phyloP scores from a whole-genome alignment of 2,113 vertebrate species.

The Calyptomena viridis region DNA sequence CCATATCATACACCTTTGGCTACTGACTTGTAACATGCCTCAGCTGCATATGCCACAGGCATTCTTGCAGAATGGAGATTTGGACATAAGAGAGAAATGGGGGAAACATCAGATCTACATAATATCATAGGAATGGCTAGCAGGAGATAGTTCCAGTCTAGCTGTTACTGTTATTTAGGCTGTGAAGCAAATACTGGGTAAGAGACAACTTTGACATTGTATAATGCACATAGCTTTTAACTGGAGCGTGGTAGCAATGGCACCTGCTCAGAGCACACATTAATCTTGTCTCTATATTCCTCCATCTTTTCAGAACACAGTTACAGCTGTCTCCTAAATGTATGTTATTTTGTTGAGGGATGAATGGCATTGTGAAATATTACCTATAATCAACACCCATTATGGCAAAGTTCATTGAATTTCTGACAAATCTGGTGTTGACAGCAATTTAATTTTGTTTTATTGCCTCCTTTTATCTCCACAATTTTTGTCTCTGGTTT shows the following conservation, averaged over 20 bases:
- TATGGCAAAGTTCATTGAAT: constrained; percentile 32
- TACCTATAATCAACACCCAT: constrained; percentile 23
- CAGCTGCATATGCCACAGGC: background rate
- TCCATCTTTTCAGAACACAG: background rate
- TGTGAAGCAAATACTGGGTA: background rate
- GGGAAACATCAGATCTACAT: background rate
- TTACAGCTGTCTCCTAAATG: background rate
- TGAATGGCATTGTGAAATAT: constrained; percentile 25
- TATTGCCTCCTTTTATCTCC: constrained; percentile 46
- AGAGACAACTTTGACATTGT: background rate
- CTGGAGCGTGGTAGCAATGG: background rate
- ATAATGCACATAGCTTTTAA: background rate
- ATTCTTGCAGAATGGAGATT: background rate
- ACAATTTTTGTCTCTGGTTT: constrained; percentile 3
- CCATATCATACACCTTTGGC: background rate
- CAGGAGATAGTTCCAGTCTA: background rate
- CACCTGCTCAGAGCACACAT: background rate
- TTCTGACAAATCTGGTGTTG: constrained; percentile 26
- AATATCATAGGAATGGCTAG: background rate
- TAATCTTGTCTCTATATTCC: background rate
- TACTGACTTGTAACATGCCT: background rate
- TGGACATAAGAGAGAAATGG: background rate
- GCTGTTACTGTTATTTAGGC: background rate
- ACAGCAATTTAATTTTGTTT: constrained; percentile 58
- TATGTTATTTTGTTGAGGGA: constrained; percentile 25